Evolutionary conservation across 2,797 vertebrate genomes (phyloP).

Genomic region (Aselliscus stoliczkanus): DNA sequence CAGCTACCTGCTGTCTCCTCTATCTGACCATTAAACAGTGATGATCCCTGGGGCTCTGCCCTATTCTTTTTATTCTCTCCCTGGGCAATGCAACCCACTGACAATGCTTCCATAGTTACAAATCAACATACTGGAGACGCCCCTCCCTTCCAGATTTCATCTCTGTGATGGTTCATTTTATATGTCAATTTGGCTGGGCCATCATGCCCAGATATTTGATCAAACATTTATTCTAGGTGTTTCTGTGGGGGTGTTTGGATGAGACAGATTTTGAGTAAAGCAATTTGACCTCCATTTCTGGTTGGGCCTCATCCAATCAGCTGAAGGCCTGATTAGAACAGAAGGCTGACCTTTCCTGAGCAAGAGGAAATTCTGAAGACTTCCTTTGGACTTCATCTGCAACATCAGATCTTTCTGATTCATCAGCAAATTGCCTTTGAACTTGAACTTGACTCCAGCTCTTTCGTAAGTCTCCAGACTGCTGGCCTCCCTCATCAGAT

Average conservation of each 20-base stretch:
- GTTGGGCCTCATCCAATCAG: neutral
- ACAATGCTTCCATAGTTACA: neutral
- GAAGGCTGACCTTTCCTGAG: neutral
- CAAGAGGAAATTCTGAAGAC: neutral
- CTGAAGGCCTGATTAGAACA: neutral
- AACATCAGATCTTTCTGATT: neutral
- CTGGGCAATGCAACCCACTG: neutral
- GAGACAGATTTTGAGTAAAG: neutral
- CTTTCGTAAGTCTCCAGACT: neutral
- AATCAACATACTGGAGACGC: neutral
- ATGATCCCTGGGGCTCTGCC: neutral
- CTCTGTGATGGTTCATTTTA: neutral
- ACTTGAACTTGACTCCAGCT: neutral
- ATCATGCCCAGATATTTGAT: neutral
- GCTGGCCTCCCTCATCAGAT: neutral
- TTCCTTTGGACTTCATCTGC: neutral
- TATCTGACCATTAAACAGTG: neutral
- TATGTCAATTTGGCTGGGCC: neutral
- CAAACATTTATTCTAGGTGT: neutral
- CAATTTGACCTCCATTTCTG: neutral
- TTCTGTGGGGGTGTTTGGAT: neutral
- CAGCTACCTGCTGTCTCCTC: neutral
- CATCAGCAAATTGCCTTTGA: neutral
- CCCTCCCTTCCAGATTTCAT: neutral
- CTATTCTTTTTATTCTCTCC: neutral